Evolutionary conservation across 2,888 invertebrate genomes (phyloP), one percentile per base, ranked within the genome.

Genomic region (Scelioninae gen. 1): DNA sequence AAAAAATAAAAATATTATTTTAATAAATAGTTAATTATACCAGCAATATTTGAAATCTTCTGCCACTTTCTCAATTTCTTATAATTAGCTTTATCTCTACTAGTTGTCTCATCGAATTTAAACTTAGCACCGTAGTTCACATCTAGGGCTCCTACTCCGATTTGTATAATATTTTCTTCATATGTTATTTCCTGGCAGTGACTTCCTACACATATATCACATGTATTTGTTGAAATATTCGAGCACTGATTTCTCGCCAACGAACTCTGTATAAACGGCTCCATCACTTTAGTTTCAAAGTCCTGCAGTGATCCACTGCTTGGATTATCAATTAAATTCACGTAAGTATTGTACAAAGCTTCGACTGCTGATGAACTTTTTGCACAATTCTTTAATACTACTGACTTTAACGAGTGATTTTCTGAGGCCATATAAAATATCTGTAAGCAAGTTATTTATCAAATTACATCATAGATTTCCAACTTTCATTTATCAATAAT

Each of bases 361-460:
- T 87, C 86, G 3, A 82, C 83, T 16, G 83, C 43, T 1, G 85
- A 85, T 29, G 85, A 55, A 65, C 74, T 80, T 71, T 87, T 87
- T 4, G 66, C 66, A 31, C 88, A 69, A 75, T 88, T 87, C 72
- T 83, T 86, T 38, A 88, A 58, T 11, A 87, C 53, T 40, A 85
- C 83, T 69, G 85, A 84, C 66, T 86, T 87, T 47, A 81, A 38
- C 34, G 87, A 45, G 8, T 58, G 58, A 15, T 58, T 79, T 56
- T 85, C 74, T 69, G 86, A 83, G 68, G 87, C 84, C 87, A 87
- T 89, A 82, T 85, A 83, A 88, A 86, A 63, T 56, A 88, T 87
- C 89, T 89, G 65, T 40, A 83, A 71, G 72, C 38, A 49, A 32
- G 68, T 34, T 34, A 34, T 9, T 7, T 34, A 9, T 34, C 5